phyloP scores from a whole-genome alignment of 2,113 vertebrate species.

The Peromyscus leucopus region DNA sequence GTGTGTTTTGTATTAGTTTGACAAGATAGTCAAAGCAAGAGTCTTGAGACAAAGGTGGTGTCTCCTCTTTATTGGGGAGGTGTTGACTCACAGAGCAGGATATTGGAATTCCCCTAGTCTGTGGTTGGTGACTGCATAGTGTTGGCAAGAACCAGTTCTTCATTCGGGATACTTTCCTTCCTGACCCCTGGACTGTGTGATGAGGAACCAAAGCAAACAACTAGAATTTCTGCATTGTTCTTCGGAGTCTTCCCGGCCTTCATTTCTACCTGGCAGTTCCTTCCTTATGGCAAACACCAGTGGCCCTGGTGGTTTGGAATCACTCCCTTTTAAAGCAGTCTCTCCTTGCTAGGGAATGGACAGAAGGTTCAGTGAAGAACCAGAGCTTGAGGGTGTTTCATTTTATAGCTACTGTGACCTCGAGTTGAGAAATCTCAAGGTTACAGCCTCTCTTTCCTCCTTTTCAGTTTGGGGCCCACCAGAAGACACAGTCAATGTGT shows the following conservation, averaged over 20 bases:
- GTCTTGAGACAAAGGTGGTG: constrained; percentile 31
- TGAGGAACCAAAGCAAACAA: constrained; percentile 70
- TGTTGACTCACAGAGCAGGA: constrained; percentile 20
- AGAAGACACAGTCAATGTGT: background rate
- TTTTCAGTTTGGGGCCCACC: constrained; percentile 14
- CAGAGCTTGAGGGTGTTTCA: background rate
- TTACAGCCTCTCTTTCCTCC: background rate
- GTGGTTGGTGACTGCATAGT: background rate
- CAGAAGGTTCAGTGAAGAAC: constrained; percentile 55
- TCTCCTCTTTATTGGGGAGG: background rate
- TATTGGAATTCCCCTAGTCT: constrained; percentile 58
- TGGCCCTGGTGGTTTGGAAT: constrained; percentile 68
- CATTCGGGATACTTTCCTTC: constrained; percentile 11
- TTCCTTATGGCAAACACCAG: constrained; percentile 61
- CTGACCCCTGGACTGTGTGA: constrained; percentile 48
- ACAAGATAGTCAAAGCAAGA: constrained; percentile 61
- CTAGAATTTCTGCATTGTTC: constrained; percentile 49
- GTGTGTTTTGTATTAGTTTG: constrained; percentile 59
- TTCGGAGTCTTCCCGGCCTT: constrained; percentile 35
- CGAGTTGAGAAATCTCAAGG: background rate
- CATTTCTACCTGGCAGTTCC: constrained; percentile 50
- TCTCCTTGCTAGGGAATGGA: constrained; percentile 39
- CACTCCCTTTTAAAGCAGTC: constrained; percentile 70
- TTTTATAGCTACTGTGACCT: background rate
- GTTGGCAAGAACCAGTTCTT: background rate